Conservation (phyloP, 30 jellyfish, hydroid and myxozoan species). For the Cassiopea xamachana region DNA sequence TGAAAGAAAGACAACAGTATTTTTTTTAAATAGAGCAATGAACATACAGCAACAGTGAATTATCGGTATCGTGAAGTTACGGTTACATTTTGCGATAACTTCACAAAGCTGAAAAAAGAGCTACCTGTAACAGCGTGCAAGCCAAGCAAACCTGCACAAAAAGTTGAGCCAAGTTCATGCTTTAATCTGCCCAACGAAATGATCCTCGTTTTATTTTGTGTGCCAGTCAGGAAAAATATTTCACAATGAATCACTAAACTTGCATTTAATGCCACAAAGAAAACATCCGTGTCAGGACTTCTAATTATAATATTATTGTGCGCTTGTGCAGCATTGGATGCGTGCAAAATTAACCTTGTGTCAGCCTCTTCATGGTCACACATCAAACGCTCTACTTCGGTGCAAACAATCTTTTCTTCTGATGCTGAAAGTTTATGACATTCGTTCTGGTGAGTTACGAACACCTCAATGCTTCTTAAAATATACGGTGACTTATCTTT, state of each 20-base stretch:
- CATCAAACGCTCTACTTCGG: conserved; percentile 20
- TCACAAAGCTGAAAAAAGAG: background rate
- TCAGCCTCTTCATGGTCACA: conserved; percentile 68
- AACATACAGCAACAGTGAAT: too few relatives aligned
- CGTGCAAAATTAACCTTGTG: conserved; percentile 34
- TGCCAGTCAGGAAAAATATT: conserved; percentile 21
- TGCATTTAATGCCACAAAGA: conserved; percentile 27
- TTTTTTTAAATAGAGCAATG: too few relatives aligned
- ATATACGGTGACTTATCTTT: background rate
- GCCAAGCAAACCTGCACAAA: conserved; percentile 37
- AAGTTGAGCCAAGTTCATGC: conserved; percentile 8
- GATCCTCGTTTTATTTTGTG: conserved; percentile 36
- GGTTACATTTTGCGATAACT: too few relatives aligned
- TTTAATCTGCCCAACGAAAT: background rate
- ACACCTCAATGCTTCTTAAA: background rate
- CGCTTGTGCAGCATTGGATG: conserved; percentile 23
- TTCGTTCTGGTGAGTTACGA: conserved; percentile 16
- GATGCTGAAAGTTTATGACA: background rate
- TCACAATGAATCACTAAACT: background rate
- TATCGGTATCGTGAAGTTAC: too few relatives aligned
- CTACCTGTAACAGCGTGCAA: conserved; percentile 51
- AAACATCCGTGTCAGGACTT: conserved; percentile 61
- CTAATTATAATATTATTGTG: background rate
- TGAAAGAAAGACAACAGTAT: too few relatives aligned
- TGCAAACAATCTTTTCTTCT: background rate